Evolutionary conservation across 2,113 vertebrate species (phyloP), one percentile per base, ranked within the genome.

Genomic region (Misgurnus anguillicaudatus): DNA sequence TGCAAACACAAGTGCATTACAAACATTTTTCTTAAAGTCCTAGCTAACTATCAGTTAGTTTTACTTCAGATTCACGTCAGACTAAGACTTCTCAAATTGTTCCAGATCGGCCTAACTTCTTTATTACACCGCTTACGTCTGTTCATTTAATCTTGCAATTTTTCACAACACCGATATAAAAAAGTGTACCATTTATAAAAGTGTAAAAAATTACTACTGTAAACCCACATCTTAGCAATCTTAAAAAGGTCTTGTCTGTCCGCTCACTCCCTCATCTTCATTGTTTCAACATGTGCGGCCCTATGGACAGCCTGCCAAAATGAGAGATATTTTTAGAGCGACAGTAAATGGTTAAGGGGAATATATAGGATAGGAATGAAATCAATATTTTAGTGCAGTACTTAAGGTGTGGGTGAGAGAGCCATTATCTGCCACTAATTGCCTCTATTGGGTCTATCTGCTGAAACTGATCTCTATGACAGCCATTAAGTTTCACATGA

Each of bases 341-440:
- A 84, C 85, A 86, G 83, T 38, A 48, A 75, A 80, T 66, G 87
- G 86, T 88, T 89, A 83, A 88, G 83, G 83, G 83, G 84, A 87
- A 89, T 87, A 86, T 88, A 88, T 83, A 85, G 78, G 81, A 17
- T 38, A 64, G 16, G 71, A 87, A 90, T 88, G 85, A 85, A 89
- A 90, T 90, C 83, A 85, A 89, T 91, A 90, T 86, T 90, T 89
- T 75, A 86, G 77, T 86, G 83, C 77, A 86, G 38, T 63, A 78
- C 80, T 66, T 77, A 81, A 80, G 80, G 76, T 84, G 75, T 82
- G 16, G 65, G 62, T 14, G 81, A 51, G 82, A 75, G 69, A 51
- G 77, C 76, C 77, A 88, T 89, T 90, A 89, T 86, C 84, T 86
- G 62, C 73, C 83, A 82, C 87, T 93, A 90, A 92, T 89, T 92